Conservation (phyloP, 2,113 vertebrate genomes). For the Aptenodytes patagonicus region DNA sequence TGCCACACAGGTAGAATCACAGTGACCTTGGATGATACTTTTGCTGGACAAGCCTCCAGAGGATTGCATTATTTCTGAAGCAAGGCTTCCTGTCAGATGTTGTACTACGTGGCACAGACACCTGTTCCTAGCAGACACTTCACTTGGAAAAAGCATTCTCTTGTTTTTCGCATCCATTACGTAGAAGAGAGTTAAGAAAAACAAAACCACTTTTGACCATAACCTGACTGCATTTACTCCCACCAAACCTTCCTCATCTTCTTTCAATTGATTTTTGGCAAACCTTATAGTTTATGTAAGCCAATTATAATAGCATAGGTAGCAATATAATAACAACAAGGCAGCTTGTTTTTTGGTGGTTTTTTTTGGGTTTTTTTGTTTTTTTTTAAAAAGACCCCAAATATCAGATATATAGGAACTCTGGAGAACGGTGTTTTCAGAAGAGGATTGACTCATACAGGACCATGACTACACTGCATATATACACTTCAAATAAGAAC, state of each 20-base stretch:
- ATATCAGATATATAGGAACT: background rate
- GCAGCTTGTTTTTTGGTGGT: no score
- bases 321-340: background rate
- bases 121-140: background rate
- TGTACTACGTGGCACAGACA: background rate
- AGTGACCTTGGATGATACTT: background rate
- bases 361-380: no score
- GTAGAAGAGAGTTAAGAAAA: background rate
- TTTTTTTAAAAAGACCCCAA: background rate
- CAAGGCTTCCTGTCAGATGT: background rate
- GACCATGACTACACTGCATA: background rate
- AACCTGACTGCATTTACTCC: background rate
- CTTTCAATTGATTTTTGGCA: background rate
- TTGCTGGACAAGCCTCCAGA: constrained; percentile 37
- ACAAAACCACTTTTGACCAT: background rate
- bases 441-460: background rate
- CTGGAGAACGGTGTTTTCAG: background rate
- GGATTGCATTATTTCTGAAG: constrained; percentile 2
- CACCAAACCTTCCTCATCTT: background rate
- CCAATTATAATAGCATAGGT: background rate
- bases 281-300: background rate
- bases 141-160: background rate
- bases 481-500: background rate
- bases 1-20: background rate
- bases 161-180: background rate